These are phyloP conservation scores for Pocillopora grandis DNA, from an alignment of 92 coral and sea anemone species.

Conservation along the genomic window DNA sequence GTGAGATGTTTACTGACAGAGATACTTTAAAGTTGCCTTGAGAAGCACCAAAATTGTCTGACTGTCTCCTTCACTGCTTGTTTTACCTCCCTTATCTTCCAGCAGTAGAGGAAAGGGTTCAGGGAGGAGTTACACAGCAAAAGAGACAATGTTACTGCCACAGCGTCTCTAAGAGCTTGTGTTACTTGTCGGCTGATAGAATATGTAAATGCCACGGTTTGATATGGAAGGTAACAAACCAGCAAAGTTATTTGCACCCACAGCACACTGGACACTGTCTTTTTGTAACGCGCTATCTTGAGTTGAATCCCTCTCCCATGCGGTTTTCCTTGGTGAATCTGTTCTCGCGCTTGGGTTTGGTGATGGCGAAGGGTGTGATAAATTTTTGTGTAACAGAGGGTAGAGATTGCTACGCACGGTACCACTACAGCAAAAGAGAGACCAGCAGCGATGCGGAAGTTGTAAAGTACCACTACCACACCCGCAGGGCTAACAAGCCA, in stretches of 20 bases:
- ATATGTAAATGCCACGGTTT: background rate
- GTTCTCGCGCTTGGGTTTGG: background rate
- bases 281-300: conserved; percentile 16
- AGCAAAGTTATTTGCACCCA: conserved; percentile 19
- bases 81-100: background rate
- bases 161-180: background rate
- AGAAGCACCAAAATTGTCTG: background rate
- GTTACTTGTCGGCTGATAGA: background rate
- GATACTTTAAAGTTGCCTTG: too few relatives aligned
- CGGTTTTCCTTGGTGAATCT: background rate
- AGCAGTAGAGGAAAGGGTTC: background rate
- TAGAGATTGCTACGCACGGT: background rate
- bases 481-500: background rate
- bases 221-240: conserved; percentile 14
- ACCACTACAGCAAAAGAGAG: background rate
- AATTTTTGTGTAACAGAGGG: background rate
- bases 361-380: background rate
- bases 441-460: background rate
- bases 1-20: too few relatives aligned
- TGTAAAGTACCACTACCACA: background rate
- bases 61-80: background rate
- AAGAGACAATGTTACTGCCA: background rate
- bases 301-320: background rate
- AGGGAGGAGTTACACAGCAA: background rate
- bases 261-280: conserved; percentile 12